A percentile compares a stretch with the other conserved stretches of the same genome.
phyloP scores from a whole-genome alignment of 2,113 vertebrate genomes.

The Carollia perspicillata region DNA sequence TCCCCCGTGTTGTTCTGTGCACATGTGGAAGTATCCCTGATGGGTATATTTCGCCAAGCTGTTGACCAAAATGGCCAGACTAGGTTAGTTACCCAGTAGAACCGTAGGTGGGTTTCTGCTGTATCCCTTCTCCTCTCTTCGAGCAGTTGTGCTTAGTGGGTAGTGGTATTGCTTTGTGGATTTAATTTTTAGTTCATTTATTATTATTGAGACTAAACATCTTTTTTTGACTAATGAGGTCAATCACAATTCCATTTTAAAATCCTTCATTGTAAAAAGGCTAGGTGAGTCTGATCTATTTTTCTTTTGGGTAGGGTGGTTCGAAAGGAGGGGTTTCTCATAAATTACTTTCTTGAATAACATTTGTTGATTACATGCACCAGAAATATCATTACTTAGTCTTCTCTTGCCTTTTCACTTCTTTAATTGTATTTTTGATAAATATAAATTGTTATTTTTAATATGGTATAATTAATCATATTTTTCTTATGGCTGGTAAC shows the following conservation, averaged over 20 bases:
- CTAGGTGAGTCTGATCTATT: neutral
- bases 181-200: neutral
- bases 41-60: neutral
- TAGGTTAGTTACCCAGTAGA: neutral
- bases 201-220: neutral
- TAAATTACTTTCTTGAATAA: neutral
- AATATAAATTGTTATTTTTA: neutral
- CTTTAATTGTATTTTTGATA: neutral
- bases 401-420: neutral
- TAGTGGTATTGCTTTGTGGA: neutral
- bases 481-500: neutral
- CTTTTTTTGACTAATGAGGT: neutral
- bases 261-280: neutral
- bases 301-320: neutral
- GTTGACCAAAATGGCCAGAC: neutral
- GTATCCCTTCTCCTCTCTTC: neutral
- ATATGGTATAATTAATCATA: neutral
- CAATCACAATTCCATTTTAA: neutral
- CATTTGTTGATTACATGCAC: neutral
- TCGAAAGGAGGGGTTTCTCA: neutral
- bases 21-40: neutral
- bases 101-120: neutral
- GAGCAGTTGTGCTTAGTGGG: neutral
- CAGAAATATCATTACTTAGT: neutral
- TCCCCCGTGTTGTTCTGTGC: neutral